Base-by-base conservation (phyloP, 2,888 invertebrate genomes). In the Drosophila mimica region DNA sequence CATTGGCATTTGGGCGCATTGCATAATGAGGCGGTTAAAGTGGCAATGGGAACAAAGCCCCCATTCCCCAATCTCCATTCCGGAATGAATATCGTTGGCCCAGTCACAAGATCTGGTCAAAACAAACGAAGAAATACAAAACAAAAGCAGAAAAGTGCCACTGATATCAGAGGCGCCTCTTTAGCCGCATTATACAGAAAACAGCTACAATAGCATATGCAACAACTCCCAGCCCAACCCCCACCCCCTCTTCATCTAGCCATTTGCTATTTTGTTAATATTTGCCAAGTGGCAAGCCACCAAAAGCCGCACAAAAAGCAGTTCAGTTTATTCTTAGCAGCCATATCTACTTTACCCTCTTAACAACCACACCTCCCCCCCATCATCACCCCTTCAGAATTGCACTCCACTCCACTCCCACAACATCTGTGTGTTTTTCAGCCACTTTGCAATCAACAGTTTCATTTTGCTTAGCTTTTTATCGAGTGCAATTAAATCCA, bases 271-370 rank as follows among this genome's bases (percentile, higher is more conserved):
- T 30, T 20, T 8, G 70, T 74, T 70, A 70, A 76, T 76, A 81
- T 71, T 82, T 82, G 82, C 79, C 58, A 73, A 73, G 58, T 63
- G 70, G 65, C 79, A 76, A 76, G 70, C 62, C 78, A 69, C 49
- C 56, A 74, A 69, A 77, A 77, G 63, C 48, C 56, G 36, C 58
- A 68, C 31, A 34, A 28, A 38, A 28, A 9, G 40, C 62, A 53
- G 11, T 3, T 13, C 56, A 57, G 33, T 46, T 28, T 31, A 38
- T 40, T 30, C 15, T 36, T 57, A 6, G 15, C 34, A 33, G 15
- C 36, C 36, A 30, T 8, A 20, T 34, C 4, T 9, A 0, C 61
- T 20, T 46, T 9, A 13, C 33, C 33, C 17, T 15, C 13, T 9
- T 4, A 15, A 4, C 25, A 46, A 25, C 46, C 7, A 5, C 8